Conservation (phyloP, 2,888 invertebrate species). For the Cecidostiba fungosa region DNA sequence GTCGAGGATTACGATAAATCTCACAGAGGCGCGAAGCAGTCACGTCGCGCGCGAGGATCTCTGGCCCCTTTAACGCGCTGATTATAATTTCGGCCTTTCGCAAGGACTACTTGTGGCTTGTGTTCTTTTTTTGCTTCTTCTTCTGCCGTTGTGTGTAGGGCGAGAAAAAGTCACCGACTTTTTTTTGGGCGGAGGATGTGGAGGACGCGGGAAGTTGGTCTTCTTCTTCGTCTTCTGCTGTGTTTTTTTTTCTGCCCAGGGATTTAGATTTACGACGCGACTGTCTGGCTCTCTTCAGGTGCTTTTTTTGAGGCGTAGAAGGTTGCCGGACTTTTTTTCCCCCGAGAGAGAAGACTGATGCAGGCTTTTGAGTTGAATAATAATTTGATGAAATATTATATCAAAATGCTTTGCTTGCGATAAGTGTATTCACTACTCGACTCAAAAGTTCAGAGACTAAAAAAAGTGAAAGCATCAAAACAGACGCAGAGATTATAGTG, state of each 20-base stretch:
- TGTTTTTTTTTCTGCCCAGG: background rate
- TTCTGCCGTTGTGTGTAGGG: background rate
- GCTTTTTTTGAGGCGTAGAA: background rate
- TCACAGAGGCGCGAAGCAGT: slow-evolving; percentile 1
- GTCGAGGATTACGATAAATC: slow-evolving; percentile 10
- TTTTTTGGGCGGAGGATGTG: background rate
- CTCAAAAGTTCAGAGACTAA: background rate
- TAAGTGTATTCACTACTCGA: too few species aligned
- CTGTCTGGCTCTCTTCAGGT: background rate
- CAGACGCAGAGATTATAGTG: background rate
- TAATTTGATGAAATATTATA: too few species aligned
- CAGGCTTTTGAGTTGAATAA: background rate
- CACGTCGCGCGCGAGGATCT: slow-evolving; percentile 25
- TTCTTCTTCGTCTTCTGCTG: background rate
- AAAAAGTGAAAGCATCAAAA: background rate
- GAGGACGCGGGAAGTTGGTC: slow-evolving; percentile 5
- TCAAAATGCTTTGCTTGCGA: too few species aligned
- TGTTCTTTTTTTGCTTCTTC: background rate
- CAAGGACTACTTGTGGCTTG: slow-evolving; percentile 16
- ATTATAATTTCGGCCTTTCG: slow-evolving; percentile 23
- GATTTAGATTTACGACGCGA: slow-evolving; percentile 26
- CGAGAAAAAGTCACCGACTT: slow-evolving; percentile 3
- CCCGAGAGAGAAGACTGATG: background rate
- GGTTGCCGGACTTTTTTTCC: background rate
- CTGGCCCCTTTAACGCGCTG: slow-evolving; percentile 17